Evolutionary conservation across 2,888 invertebrate genomes (phyloP), one percentile per base, ranked within the genome.

Genomic region (Agrochola lota): DNA sequence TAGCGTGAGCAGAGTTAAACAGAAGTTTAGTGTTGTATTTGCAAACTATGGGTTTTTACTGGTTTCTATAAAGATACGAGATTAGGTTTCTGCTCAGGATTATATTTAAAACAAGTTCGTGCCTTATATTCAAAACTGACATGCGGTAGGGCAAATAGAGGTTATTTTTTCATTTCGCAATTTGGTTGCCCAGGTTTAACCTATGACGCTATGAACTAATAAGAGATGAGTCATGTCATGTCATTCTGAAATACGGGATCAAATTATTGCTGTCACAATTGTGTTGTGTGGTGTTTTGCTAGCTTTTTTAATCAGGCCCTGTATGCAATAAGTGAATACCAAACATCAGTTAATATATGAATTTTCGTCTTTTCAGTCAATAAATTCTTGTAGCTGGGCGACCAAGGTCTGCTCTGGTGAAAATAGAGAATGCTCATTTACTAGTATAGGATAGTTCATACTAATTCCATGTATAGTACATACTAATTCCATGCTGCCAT

Each of bases 21-120:
- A 85, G 75, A 74, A 79, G 80, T 73, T 67, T 40, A 69, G n/a
- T 43, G 9, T 3, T 46, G 1, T 8, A 0, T 70, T 70, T 57
- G n/a, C 7, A n/a, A 20, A 70, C 20, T 40, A 26, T 46, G 12
- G 12, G 67, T 66, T 26, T 11, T 66, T 46, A 20, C 26, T 9
- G 17, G 17, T 20, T 20, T 3, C 11, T 20, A 20, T 20, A 46
- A 66, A 46, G 7, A 46, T 26, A 5, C 20, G 20, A 46, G 12
- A 46, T 46, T 26, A n/a, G 9, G 17, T 66, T 66, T 66, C 9
- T n/a, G 5, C n/a, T 66, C n/a, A 43, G 23, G 6, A 71, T 15
- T 3, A 17, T 0, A 46, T 66, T 26, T 7, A 43, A n/a, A 67
- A 17, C 43, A 30, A 26, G 12, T 26, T 49, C 59, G 3, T 35